Evolutionary conservation across 2,797 vertebrate species (phyloP), one percentile per base, ranked within the genome.

Genomic region (Erithacus rubecula): DNA sequence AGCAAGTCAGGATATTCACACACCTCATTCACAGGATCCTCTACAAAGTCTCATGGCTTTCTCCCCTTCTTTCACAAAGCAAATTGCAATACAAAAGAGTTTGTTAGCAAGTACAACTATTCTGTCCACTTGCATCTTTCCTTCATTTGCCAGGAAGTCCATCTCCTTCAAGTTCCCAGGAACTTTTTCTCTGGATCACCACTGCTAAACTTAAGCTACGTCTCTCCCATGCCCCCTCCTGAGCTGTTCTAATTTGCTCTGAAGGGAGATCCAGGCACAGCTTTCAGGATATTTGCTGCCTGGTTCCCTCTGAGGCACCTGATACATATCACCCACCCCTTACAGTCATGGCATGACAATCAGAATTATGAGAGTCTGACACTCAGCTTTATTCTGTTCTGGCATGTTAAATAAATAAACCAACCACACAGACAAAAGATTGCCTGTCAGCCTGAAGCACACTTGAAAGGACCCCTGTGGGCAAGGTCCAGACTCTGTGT

Each of bases 1-100:
- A 52, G 56, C 41, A 92, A 74, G n/a, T 89, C 74, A 92, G 68
- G 52, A 60, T 68, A 92, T 51, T 80, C 34, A 70, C 22, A 68
- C 6, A 49, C 5, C 19, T 82, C 52, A 79, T 90, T 59, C 83
- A 72, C 89, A 79, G n/a, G 18, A 72, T 90, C 23, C 41, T 53
- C 39, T 65, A 36, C 37, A 83, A 79, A 37, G 15, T 44, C 43
- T 92, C 60, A 56, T 20, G 34, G 55, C 12, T 77, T 88, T 79
- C 39, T 47, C 43, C 18, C 39, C 26, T 58, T 70, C 36, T 75
- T 55, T 59, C 85, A 63, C 29, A 82, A 56, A 56, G 43, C 43
- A 63, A 90, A 62, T 10, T 47, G 17, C 1, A 0, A 22, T 15
- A 55, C 0, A 2, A 52, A 83, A 72, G 60, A 63, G 34, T 1